Conservation (phyloP, 2,113 vertebrate genomes). For the Chrysemys picta region DNA sequence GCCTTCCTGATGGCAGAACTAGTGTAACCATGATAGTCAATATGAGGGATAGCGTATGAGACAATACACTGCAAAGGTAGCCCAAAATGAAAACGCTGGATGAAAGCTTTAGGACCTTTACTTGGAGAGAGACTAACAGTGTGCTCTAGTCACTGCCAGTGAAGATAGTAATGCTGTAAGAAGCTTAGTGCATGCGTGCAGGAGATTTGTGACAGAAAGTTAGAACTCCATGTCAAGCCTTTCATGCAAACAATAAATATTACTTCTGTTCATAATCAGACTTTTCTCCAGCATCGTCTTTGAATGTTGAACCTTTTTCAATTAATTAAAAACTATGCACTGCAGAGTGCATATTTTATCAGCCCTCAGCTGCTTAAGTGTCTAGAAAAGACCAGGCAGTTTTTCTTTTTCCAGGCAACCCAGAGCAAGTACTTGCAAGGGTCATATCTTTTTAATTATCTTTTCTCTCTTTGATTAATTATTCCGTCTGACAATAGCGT, state of each 20-base stretch:
- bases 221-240: constrained; percentile 82
- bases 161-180: constrained; percentile 71
- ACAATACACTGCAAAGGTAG: constrained; percentile 54
- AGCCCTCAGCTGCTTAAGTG: constrained; percentile 90
- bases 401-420: constrained; percentile 89
- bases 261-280: constrained; percentile 87
- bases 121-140: constrained; percentile 1
- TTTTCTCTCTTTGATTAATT: constrained; percentile 99
- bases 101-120: constrained; percentile 49
- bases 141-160: constrained; percentile 59
- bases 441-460: constrained; percentile 99
- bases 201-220: constrained; percentile 81
- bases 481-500: constrained; percentile 98
- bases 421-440: constrained; percentile 97
- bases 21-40: not conserved
- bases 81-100: constrained; percentile 44
- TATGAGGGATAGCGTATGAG: not conserved
- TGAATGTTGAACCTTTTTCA: constrained; percentile 93
- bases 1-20: constrained; percentile 11
- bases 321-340: constrained; percentile 94
- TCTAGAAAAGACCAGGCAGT: constrained; percentile 88
- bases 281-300: constrained; percentile 83
- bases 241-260: constrained; percentile 89
- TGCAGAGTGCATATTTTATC: constrained; percentile 91
- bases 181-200: constrained; percentile 68